Percentiles rank a stretch among this genome's conserved stretches.
These are phyloP conservation scores for Aphelocoma californica DNA, from an alignment of 2,797 vertebrate genomes.

Conservation along the genomic window DNA sequence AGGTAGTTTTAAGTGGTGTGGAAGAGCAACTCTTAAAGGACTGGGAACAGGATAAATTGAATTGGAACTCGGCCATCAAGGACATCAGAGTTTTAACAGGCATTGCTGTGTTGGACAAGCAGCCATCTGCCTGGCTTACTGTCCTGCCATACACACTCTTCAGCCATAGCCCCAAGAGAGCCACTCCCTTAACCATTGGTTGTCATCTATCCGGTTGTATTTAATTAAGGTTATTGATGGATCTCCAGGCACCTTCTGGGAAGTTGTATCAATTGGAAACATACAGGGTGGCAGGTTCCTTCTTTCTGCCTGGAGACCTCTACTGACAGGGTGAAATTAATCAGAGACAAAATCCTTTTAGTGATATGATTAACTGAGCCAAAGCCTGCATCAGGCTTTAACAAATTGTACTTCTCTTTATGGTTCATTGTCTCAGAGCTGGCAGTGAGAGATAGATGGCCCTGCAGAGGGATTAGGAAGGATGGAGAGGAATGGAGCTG, in stretches of 20 bases:
- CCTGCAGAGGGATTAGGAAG: not conserved
- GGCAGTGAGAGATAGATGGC: not conserved
- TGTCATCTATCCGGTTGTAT: not conserved
- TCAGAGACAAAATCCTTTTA: slow-evolving; percentile 58
- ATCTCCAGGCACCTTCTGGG: slow-evolving; percentile 14
- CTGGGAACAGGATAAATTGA: not conserved
- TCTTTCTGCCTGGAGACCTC: slow-evolving; percentile 4
- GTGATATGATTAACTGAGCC: slow-evolving; percentile 20
- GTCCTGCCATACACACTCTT: not conserved
- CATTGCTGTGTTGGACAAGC: not conserved
- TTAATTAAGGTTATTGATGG: slow-evolving; percentile 21
- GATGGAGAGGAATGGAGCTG: not conserved
- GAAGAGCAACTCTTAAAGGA: not conserved
- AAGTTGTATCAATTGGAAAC: slow-evolving; percentile 1
- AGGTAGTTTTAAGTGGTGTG: not conserved
- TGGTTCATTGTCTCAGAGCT: slow-evolving; percentile 21
- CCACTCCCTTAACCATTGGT: not conserved
- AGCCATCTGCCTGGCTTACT: not conserved
- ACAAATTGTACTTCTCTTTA: not conserved
- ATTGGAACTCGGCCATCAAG: not conserved
- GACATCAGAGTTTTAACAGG: not conserved
- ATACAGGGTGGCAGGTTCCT: not conserved
- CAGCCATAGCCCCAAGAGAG: not conserved
- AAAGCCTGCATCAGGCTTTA: not conserved
- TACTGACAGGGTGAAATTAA: slow-evolving; percentile 20